These are phyloP conservation scores for Mesorhabditis belari DNA, from an alignment of 2,888 invertebrate genomes.

Conservation along the genomic window DNA sequence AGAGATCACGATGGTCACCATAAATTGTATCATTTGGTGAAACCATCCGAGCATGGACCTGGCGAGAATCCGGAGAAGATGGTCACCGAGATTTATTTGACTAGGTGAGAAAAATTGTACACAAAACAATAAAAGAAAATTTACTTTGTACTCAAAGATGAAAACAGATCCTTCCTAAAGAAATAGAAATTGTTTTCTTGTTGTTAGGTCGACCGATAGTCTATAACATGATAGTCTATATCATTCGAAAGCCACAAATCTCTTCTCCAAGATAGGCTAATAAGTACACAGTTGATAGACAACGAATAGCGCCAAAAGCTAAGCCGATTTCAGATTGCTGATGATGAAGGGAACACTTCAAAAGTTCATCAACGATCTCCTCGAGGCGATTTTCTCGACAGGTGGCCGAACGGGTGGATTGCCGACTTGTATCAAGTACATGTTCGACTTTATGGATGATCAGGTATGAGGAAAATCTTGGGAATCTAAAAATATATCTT, in stretches of 20 bases:
- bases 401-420: conserved; percentile 88
- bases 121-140: too few relatives aligned
- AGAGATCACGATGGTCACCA: conserved; percentile 54
- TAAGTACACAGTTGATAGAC: neutral
- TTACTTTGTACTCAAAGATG: too few relatives aligned
- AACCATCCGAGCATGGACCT: conserved; percentile 39
- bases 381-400: conserved; percentile 97
- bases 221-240: neutral
- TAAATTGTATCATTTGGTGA: conserved; percentile 53
- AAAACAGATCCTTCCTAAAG: too few relatives aligned
- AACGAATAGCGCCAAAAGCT: neutral
- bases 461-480: conserved; percentile 62
- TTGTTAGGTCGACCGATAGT: neutral
- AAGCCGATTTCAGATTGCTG: conserved; percentile 63
- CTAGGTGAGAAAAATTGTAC: conserved; percentile 56
- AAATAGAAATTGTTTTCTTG: too few relatives aligned
- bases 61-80: conserved; percentile 74
- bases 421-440: conserved; percentile 96
- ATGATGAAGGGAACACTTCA: conserved; percentile 91
- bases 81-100: conserved; percentile 98
- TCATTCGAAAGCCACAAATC: neutral
- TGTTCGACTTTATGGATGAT: conserved; percentile 99
- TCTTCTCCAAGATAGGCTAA: conserved; percentile 26
- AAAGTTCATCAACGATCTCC: conserved; percentile 92
- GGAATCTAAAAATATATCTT: conserved; percentile 57